Percentiles rank a stretch among this genome's conserved stretches.
Evolutionary conservation across 92 coral and sea anemone genomes (phyloP).

Genomic region (Ricordea florida): DNA sequence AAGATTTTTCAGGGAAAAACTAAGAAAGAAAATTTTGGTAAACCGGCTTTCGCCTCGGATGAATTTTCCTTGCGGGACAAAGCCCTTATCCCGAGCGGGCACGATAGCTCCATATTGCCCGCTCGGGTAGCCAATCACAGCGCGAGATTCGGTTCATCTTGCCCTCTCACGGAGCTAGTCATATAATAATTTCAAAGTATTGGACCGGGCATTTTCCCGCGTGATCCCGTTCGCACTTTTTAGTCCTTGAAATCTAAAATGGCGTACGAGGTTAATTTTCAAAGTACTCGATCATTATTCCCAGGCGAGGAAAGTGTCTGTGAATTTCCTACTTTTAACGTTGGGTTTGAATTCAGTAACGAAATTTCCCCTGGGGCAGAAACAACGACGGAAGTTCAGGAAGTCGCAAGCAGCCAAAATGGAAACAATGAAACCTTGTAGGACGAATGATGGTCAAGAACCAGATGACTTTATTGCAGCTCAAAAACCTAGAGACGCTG

Average conservation of each 20-base stretch:
- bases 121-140: too few species aligned
- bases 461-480: constrained; percentile 6
- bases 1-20: too few species aligned
- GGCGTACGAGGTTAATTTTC: not conserved
- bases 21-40: too few species aligned
- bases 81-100: too few species aligned
- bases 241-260: not conserved
- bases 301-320: not conserved
- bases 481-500: not conserved
- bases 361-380: not conserved
- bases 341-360: not conserved
- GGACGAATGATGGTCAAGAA: constrained; percentile 15
- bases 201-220: not conserved
- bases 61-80: too few species aligned
- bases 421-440: not conserved
- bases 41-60: too few species aligned
- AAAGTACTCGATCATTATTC: not conserved
- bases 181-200: not conserved
- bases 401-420: not conserved
- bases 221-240: not conserved
- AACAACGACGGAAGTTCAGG: not conserved
- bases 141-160: too few species aligned
- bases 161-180: too few species aligned
- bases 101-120: too few species aligned
- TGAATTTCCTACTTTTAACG: not conserved